Evolutionary conservation across 2,888 invertebrate genomes (phyloP).

Genomic region (Elysia crispata): DNA sequence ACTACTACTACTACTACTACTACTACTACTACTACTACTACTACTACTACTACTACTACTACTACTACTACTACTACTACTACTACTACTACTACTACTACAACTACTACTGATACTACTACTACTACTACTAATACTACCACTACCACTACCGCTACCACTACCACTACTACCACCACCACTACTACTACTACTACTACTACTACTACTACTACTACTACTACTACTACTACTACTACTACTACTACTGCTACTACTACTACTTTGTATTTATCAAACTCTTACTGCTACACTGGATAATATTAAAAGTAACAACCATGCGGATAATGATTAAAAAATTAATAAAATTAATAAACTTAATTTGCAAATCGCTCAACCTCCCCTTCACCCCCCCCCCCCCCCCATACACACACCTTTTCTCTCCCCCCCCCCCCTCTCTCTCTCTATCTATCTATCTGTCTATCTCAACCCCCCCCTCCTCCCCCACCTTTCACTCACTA

Average conservation of each 20-base stretch:
- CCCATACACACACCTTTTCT: no score
- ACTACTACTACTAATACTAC: no score
- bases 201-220: constrained; percentile 19
- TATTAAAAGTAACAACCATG: neutral
- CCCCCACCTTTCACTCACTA: no score
- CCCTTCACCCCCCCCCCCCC: no score
- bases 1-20: neutral
- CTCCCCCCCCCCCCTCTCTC: no score
- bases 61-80: constrained; percentile 12
- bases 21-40: constrained; percentile 9
- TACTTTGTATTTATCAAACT: no score
- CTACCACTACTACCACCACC: constrained; percentile 19
- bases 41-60: neutral
- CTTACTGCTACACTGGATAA: neutral
- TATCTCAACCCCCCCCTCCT: no score
- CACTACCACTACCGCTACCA: neutral
- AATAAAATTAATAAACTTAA: no score
- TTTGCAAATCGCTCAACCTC: no score
- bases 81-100: neutral
- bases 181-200: constrained; percentile 24
- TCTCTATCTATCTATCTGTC: no score
- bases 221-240: constrained; percentile 9
- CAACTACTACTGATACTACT: no score
- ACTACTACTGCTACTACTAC: no score
- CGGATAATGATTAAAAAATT: neutral